Evolutionary conservation across 2,113 vertebrate species (phyloP).

Genomic region (Platycercus adscitus): DNA sequence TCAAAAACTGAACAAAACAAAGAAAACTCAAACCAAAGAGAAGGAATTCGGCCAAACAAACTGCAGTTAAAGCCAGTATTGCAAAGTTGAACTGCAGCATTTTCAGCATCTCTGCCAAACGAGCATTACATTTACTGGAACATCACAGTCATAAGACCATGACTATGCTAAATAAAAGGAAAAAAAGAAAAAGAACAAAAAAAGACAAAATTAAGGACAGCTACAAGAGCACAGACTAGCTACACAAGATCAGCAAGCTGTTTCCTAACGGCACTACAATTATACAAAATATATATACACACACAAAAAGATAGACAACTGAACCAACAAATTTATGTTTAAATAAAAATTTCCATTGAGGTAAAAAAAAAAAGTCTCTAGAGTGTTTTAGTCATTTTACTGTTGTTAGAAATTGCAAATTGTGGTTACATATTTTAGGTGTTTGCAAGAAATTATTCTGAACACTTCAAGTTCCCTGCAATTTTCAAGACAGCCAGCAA

Average conservation of each 20-base stretch:
- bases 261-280: constrained; percentile 78
- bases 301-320: constrained; percentile 65
- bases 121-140: constrained; percentile 81
- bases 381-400: constrained; percentile 81
- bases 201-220: constrained; percentile 85
- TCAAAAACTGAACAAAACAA: constrained; percentile 80
- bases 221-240: constrained; percentile 86
- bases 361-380: constrained; percentile 62
- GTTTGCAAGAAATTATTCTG: constrained; percentile 76
- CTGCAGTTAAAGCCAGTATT: constrained; percentile 83
- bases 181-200: constrained; percentile 66
- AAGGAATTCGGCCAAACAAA: constrained; percentile 84
- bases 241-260: constrained; percentile 86
- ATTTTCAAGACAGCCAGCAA: constrained; percentile 77
- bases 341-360: constrained; percentile 71
- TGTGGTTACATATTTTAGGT: constrained; percentile 75
- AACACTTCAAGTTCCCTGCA: constrained; percentile 68
- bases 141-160: constrained; percentile 79
- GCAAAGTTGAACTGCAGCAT: constrained; percentile 81
- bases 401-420: constrained; percentile 80
- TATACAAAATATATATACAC: constrained; percentile 74
- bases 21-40: constrained; percentile 83
- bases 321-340: constrained; percentile 66
- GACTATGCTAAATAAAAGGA: constrained; percentile 80
- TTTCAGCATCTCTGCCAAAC: constrained; percentile 83